Base-by-base conservation (phyloP, 1,140 invertebrate genomes). In the Hylaeus anthracinus region DNA sequence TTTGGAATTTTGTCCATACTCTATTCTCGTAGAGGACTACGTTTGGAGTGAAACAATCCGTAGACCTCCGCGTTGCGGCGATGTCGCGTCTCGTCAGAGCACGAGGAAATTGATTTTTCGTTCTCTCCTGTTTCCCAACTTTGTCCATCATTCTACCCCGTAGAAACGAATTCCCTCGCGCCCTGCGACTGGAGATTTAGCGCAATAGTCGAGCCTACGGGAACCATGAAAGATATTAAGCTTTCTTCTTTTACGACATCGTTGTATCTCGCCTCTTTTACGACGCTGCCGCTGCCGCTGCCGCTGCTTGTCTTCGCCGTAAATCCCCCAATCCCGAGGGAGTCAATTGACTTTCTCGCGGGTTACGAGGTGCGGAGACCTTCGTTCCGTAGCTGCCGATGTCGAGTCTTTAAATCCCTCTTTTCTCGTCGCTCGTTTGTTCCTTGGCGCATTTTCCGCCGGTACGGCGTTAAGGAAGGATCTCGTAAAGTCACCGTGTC, bases 271-370 rank as follows among this genome's bases (percentile, higher is more conserved):
- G 37, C 58, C 65, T 51, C 67, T 73, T 60, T 41, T 51, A 51
- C 63, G 70, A 53, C 70, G 72, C 78, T 84, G 72, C 56, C 73
- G 69, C 73, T 84, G 72, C 56, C 73, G 69, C 73, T 84, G 61
- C 61, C 5, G 72, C 58, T 79, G 72, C 79, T 86, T 82, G 85
- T 86, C 85, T 87, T 86, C 83, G 84, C 73, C 71, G 87, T 89
- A 89, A 88, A 89, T 88, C 81, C 88, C 70, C 86, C 83, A 75
- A 89, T 85, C 87, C 86, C 79, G 56, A 63, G 78, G 80, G 76
- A 88, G 81, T 86, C 88, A 79, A 88, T 88, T 79, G 88, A 87
- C 86, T 88, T 85, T 86, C 78, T 84, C 78, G 73, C 77, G 76
- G 72, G 72, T 87, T 86, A 86, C 82, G 82, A 86, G 72, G 75